phyloP scores from a whole-genome alignment of 2,888 invertebrate species.

The Hirtodrosophila duncani region DNA sequence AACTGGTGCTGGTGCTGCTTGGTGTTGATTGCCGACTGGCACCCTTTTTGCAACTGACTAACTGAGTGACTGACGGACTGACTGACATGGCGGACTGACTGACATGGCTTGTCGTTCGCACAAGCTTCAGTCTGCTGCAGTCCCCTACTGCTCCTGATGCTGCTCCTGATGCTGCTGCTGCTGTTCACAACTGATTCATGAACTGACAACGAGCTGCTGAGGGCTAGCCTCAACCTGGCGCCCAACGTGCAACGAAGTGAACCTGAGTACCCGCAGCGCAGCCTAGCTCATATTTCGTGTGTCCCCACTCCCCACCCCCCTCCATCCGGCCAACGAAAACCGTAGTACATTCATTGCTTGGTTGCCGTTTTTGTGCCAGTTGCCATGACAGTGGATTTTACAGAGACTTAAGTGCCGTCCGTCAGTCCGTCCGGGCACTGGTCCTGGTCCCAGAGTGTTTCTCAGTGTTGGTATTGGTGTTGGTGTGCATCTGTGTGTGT shows the following conservation, averaged over 20 bases:
- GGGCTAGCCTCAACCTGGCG: slow-evolving; percentile 26
- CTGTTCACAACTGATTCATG: slow-evolving; percentile 62
- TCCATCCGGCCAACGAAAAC: slow-evolving; percentile 16
- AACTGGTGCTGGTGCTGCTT: slow-evolving; percentile 13
- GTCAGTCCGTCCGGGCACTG: no score
- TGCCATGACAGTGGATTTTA: slow-evolving; percentile 70
- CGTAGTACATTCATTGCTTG: slow-evolving; percentile 47
- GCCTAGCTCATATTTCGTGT: slow-evolving; percentile 64
- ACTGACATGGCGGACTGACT: slow-evolving; percentile 34
- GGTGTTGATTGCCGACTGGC: slow-evolving; percentile 55
- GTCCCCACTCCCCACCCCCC: slow-evolving; percentile 48
- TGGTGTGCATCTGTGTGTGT: slow-evolving; percentile 6
- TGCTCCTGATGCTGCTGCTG: no score
- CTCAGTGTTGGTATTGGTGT: slow-evolving; percentile 3
- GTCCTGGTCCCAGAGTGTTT: no score
- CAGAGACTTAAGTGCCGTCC: slow-evolving; percentile 65
- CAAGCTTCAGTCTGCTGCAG: no score
- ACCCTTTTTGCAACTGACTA: slow-evolving; percentile 29
- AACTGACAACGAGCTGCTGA: slow-evolving; percentile 57
- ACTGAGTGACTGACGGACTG: slow-evolving; percentile 8
- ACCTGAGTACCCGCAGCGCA: slow-evolving; percentile 50
- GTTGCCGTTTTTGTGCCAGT: slow-evolving; percentile 53
- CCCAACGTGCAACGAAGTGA: no score
- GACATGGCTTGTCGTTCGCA: slow-evolving; percentile 42
- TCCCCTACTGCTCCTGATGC: no score